phyloP scores from a whole-genome alignment of 2,888 invertebrate species.

The Eupelmus urozonus region DNA sequence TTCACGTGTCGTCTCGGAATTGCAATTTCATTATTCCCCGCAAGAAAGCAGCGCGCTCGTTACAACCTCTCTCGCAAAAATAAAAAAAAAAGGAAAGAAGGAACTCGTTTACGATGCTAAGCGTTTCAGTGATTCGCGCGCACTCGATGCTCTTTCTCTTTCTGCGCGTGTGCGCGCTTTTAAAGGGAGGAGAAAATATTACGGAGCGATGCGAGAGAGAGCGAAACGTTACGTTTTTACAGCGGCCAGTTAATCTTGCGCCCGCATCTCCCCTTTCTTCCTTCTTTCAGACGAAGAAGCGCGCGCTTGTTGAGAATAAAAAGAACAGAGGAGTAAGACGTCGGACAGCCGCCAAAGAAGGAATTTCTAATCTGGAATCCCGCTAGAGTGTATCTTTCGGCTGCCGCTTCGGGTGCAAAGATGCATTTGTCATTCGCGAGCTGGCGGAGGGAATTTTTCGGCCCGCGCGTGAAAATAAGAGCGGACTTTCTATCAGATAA shows the following conservation, averaged over 20 bases:
- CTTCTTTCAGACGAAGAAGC: neutral
- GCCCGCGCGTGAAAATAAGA: neutral
- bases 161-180: no score
- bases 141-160: neutral
- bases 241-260: conserved; percentile 49
- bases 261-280: conserved; percentile 30
- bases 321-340: conserved; percentile 1
- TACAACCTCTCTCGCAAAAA: neutral
- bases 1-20: neutral
- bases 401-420: neutral
- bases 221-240: conserved; percentile 35
- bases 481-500: conserved; percentile 21
- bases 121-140: conserved; percentile 22
- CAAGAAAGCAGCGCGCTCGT: neutral
- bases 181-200: conserved; percentile 34
- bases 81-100: conserved; percentile 6
- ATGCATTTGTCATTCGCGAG: conserved; percentile 15
- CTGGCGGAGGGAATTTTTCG: no score
- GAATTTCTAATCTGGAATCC: conserved; percentile 45
- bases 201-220: neutral
- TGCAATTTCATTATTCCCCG: conserved; percentile 28
- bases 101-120: conserved; percentile 29
- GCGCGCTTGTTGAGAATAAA: neutral
- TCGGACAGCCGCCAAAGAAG: neutral
- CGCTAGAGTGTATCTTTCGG: neutral